These are phyloP conservation scores for Megalops atlanticus DNA, from an alignment of 2,113 vertebrate species.

Conservation along the genomic window DNA sequence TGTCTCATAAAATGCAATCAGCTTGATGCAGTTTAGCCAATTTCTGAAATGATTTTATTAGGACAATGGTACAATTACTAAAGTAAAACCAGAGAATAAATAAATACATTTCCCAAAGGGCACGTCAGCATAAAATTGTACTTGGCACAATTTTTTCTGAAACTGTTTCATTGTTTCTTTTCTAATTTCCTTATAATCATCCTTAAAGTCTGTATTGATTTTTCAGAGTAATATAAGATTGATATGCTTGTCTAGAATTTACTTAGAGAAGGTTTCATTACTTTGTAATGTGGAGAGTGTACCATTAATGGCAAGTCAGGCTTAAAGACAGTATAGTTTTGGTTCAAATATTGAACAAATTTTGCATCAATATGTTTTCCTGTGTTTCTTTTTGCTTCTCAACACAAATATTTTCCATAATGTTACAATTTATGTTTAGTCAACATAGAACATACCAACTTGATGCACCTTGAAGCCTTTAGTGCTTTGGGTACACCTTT, in stretches of 20 bases:
- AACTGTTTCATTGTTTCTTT: no score
- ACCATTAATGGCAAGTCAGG: no score
- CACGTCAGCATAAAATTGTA: background rate
- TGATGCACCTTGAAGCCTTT: background rate
- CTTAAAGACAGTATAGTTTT: no score
- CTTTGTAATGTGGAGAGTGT: no score
- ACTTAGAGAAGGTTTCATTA: no score
- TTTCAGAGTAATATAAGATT: no score
- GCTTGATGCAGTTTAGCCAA: slow-evolving; percentile 49
- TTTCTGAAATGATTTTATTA: background rate
- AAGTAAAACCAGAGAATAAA: background rate
- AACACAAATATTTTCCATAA: background rate
- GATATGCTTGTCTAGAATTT: no score
- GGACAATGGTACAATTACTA: background rate
- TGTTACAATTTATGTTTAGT: background rate
- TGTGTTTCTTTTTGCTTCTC: background rate
- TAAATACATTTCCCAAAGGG: background rate
- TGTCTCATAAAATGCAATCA: no score
- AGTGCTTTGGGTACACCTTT: background rate
- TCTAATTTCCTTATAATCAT: no score
- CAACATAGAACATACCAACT: background rate
- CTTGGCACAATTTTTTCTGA: background rate
- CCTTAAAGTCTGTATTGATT: no score
- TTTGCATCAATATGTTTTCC: background rate
- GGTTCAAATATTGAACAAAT: no score